Conservation (phyloP, 2,888 invertebrate species). For the Gibbula magus region DNA sequence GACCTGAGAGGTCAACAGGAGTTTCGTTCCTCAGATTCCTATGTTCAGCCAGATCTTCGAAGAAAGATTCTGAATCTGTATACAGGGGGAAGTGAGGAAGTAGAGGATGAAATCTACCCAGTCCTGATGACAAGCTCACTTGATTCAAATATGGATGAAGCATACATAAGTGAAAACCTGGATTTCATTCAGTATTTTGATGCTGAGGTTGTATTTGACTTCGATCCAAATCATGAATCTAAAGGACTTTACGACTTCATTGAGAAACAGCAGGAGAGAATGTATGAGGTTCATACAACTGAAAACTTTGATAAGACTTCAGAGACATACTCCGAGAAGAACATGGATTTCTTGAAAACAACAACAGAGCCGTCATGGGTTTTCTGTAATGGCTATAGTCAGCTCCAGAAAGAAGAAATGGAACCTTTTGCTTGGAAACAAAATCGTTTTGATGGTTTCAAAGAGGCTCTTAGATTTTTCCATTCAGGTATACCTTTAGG, state of each 20-base stretch:
- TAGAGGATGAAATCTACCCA: slow-evolving; percentile 43
- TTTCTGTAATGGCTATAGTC: slow-evolving; percentile 58
- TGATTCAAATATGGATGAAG: slow-evolving; percentile 30
- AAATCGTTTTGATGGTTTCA: slow-evolving; percentile 50
- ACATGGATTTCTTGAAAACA: slow-evolving; percentile 41
- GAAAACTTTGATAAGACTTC: slow-evolving; percentile 43
- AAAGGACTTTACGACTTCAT: slow-evolving; percentile 39
- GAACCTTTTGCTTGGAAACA: slow-evolving; percentile 49
- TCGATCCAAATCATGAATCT: slow-evolving; percentile 38
- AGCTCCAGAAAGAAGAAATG: slow-evolving; percentile 32
- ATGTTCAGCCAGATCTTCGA: slow-evolving; percentile 34
- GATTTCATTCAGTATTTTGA: slow-evolving; percentile 44
- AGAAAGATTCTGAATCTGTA: slow-evolving; percentile 41
- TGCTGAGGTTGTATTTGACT: slow-evolving; percentile 49
- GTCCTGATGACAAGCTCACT: slow-evolving; percentile 43
- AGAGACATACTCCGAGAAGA: slow-evolving; percentile 30
- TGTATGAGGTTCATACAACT: slow-evolving; percentile 43
- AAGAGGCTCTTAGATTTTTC: slow-evolving; percentile 51
- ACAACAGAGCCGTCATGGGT: slow-evolving; percentile 50
- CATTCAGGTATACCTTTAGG: slow-evolving; percentile 46
- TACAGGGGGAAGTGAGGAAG: slow-evolving; percentile 39
- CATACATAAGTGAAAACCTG: slow-evolving; percentile 32
- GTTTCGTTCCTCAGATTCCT: background rate
- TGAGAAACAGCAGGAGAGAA: slow-evolving; percentile 35
- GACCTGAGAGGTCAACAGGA: slow-evolving; percentile 13